Conservation (phyloP, 2,113 vertebrate genomes). For the Nannospalax galili region DNA sequence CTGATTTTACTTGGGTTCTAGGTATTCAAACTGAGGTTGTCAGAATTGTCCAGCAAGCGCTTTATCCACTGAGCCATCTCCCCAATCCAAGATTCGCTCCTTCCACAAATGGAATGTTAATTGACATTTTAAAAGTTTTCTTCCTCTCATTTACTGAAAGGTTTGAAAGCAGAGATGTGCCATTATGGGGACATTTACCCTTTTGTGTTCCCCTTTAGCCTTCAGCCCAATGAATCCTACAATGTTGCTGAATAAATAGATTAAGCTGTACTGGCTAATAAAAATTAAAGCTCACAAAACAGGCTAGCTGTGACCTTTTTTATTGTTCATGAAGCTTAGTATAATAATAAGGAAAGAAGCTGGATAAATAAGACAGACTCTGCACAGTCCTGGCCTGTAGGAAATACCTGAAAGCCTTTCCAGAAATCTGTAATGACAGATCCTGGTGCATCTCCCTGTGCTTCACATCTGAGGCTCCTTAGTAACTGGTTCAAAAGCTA, state of each 20-base stretch:
- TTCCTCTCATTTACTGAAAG: neutral
- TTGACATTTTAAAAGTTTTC: neutral
- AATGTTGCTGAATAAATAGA: constrained; percentile 15
- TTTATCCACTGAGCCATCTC: neutral
- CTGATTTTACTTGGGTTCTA: neutral
- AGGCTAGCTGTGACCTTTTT: constrained; percentile 44
- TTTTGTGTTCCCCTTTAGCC: constrained; percentile 30
- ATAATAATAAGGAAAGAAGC: constrained; percentile 50
- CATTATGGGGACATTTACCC: neutral
- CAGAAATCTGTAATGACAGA: constrained; percentile 63
- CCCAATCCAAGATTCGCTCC: neutral
- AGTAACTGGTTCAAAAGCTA: constrained; percentile 43
- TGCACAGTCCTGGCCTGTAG: constrained; percentile 65
- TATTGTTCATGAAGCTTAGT: constrained; percentile 69
- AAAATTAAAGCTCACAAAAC: constrained; percentile 51
- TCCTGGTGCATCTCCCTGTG: constrained; percentile 60
- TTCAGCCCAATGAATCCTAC: constrained; percentile 67
- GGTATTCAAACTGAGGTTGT: neutral
- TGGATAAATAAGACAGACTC: constrained; percentile 5
- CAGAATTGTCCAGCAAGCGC: no score
- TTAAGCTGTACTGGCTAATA: constrained; percentile 55
- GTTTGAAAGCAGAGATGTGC: neutral
- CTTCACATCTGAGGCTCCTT: constrained; percentile 56
- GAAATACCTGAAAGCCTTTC: constrained; percentile 64
- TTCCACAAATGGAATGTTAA: neutral